Conservation (phyloP, 1,140 invertebrate species). For the Cherax destructor region DNA sequence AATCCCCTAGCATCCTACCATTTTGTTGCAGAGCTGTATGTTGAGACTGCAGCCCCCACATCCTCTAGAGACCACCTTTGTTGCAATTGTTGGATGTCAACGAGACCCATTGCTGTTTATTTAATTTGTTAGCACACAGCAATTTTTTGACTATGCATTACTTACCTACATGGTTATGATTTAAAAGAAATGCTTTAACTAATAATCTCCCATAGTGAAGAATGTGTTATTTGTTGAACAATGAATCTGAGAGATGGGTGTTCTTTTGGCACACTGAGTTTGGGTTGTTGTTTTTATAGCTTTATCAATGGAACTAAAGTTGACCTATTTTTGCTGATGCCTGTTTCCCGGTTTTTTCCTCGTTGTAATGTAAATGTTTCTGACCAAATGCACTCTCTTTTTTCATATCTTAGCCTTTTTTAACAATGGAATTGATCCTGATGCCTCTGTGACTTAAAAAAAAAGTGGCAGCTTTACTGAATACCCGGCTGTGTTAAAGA, state of each 20-base stretch:
- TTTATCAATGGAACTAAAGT: conserved; percentile 65
- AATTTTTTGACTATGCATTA: conserved; percentile 62
- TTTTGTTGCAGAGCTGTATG: conserved; percentile 61
- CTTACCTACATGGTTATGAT: conserved; percentile 55
- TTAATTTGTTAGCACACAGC: conserved; percentile 63
- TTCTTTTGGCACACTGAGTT: conserved; percentile 56
- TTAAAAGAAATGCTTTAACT: conserved; percentile 60
- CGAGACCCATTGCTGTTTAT: conserved; percentile 65
- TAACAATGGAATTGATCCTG: conserved; percentile 59
- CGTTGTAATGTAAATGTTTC: conserved; percentile 62
- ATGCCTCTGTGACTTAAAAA: conserved; percentile 62
- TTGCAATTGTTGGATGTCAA: conserved; percentile 67
- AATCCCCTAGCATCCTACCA: conserved; percentile 47
- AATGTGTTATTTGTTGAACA: conserved; percentile 64
- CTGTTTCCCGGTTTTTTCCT: conserved; percentile 64
- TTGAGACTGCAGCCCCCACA: conserved; percentile 53
- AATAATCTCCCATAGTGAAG: conserved; percentile 47
- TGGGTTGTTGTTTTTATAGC: conserved; percentile 68
- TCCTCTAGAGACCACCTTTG: conserved; percentile 62
- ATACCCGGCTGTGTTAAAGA: conserved; percentile 63
- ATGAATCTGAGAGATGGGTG: conserved; percentile 62
- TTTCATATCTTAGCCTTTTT: conserved; percentile 67
- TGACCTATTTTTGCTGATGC: conserved; percentile 68
- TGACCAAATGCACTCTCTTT: conserved; percentile 65
- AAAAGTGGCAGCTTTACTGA: conserved; percentile 62